Evolutionary conservation across 2,113 vertebrate genomes (phyloP), one percentile per base, ranked within the genome.

Genomic region (Psilopogon haemacephalus): DNA sequence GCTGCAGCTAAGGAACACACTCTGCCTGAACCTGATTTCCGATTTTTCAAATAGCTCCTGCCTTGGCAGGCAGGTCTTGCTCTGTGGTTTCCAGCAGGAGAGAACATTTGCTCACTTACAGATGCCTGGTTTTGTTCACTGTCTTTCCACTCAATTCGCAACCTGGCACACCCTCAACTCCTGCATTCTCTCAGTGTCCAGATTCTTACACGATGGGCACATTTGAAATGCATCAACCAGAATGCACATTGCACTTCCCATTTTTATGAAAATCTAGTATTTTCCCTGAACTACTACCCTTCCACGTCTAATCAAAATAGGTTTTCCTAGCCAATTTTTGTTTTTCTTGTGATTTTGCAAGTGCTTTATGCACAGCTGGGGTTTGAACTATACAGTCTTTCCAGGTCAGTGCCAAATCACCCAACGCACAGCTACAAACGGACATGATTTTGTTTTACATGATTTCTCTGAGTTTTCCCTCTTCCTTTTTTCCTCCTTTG

Each of bases 81-180:
- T 88, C 65, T 79, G 88, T 0, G 4, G 44, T 79, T 94, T 88
- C 71, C 83, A 84, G 79, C 59, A 89, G 58, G 68, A 89, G 40
- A 65, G 72, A 94, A 88, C 64, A 75, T 83, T 94, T 94, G 77
- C 76, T 86, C 65, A 20, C 75, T 95, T 84, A 86, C 58, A 94
- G 75, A 83, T 86, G 86, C 55, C 72, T 81, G 70, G 1, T 95
- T 92, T 81, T 62, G 68, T 87, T 87, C 70, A 21, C 46, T 74
- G 46, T 55, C 40, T 75, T 86, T 90, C 63, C 3, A 10, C 15
- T 54, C 46, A 56, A 5, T 69, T 83, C 60, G 65, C 46, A 92
- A 67, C 17, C 68, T 38, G 46, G 84, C 71, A 85, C 60, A 83
- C 33, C 60, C 60, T 85, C 75, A 63, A 8, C 56, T 85, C 26